These are phyloP conservation scores for Lota lota DNA, from an alignment of 2,113 vertebrate genomes.

Conservation along the genomic window DNA sequence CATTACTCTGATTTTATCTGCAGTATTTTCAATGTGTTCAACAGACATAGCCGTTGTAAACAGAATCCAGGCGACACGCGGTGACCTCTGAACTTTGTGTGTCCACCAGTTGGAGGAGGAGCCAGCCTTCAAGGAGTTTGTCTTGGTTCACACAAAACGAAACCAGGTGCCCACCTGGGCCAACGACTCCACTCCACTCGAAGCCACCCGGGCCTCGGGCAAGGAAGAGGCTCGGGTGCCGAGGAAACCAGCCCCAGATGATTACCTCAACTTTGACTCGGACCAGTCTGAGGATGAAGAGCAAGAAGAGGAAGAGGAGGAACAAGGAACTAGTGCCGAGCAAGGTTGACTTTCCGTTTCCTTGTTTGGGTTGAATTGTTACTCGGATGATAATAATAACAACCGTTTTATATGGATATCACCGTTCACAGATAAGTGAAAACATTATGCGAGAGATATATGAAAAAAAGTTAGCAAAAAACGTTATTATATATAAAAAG, in stretches of 20 bases:
- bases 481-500: too few species aligned
- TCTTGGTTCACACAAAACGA: constrained; percentile 87
- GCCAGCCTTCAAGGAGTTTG: constrained; percentile 86
- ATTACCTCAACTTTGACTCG: constrained; percentile 96
- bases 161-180: constrained; percentile 84
- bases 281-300: constrained; percentile 72
- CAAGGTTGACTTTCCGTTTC: constrained; percentile 30
- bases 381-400: too few species aligned
- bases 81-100: not conserved
- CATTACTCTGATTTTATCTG: not conserved
- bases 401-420: too few species aligned
- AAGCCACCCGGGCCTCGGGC: constrained; percentile 21
- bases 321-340: too few species aligned
- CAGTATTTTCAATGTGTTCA: not conserved
- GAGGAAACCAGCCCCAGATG: constrained; percentile 57
- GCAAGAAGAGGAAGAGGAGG: constrained; percentile 48
- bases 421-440: too few species aligned
- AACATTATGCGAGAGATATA: too few species aligned
- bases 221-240: constrained; percentile 34
- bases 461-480: not conserved
- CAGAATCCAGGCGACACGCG: too few species aligned
- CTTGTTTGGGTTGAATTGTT: not conserved
- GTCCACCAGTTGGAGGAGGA: constrained; percentile 81
- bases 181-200: constrained; percentile 76
- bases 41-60: not conserved